Percentiles rank a stretch among this genome's conserved stretches.
These are phyloP conservation scores for Euglossa dilemma DNA, from an alignment of 1,140 invertebrate species.

Conservation along the genomic window DNA sequence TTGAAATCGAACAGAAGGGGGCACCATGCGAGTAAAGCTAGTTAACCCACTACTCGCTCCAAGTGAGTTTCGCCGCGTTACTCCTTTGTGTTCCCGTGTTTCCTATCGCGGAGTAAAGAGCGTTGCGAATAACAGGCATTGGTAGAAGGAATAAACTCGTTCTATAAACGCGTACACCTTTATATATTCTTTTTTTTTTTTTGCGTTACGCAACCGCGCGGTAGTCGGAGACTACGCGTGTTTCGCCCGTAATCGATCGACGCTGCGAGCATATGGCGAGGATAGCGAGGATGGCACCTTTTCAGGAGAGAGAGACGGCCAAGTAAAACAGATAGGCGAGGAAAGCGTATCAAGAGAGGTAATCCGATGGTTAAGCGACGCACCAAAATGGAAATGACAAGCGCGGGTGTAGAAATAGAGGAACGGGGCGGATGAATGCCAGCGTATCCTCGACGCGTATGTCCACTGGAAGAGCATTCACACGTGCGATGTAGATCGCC, in stretches of 20 bases:
- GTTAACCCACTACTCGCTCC: background rate
- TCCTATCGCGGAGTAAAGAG: background rate
- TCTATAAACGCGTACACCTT: background rate
- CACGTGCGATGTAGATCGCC: background rate
- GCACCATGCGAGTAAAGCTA: background rate
- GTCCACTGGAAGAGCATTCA: conserved; percentile 9
- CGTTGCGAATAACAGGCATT: too few species aligned
- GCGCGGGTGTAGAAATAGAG: conserved; percentile 11
- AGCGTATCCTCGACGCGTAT: background rate
- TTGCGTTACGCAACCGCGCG: background rate
- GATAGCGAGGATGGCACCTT: background rate
- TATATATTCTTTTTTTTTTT: too few species aligned
- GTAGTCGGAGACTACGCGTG: background rate
- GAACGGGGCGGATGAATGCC: conserved; percentile 12
- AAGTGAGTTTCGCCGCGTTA: background rate
- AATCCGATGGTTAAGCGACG: conserved; percentile 42
- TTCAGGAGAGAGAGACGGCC: background rate
- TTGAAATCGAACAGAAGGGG: background rate
- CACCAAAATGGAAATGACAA: conserved; percentile 41
- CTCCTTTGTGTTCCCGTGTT: background rate
- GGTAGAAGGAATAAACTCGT: too few species aligned
- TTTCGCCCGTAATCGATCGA: background rate
- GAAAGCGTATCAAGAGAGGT: conserved; percentile 1
- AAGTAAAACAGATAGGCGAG: conserved; percentile 31
- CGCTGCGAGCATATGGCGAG: background rate